Evolutionary conservation across 2,888 invertebrate genomes (phyloP), one percentile per base, ranked within the genome.

Genomic region (Mythimna pallens): DNA sequence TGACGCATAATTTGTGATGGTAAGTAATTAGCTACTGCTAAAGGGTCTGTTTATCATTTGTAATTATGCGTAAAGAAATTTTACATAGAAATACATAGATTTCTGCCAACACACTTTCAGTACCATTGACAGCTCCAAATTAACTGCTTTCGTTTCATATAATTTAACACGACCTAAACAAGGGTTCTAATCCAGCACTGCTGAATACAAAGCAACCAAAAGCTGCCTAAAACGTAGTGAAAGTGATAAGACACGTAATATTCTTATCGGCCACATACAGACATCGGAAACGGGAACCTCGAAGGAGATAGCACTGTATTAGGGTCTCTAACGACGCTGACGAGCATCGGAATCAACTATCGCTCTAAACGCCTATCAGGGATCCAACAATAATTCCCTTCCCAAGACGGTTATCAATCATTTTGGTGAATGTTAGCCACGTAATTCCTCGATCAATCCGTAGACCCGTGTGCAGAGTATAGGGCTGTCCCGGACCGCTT

Each of bases 401-500:
- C 88, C 88, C 88, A 86, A 87, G 87, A 87, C 87, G 86, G 86
- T 89, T 87, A 93, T 94, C 90, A 90, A 93, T 94, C 93, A 93
- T 91, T 88, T 90, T 82, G 86, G 84, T 80, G 78, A 85, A 88
- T 90, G 89, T 88, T 87, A 84, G 89, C 89, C 90, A 91, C 90
- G 91, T 91, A 92, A 93, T 92, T 91, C 89, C 88, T 87, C 91
- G 90, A 93, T 94, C 92, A 91, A 93, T 93, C 91, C 88, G 87
- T 79, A 87, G 89, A 81, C 86, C 84, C 84, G 79, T 80, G 80
- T 72, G 78, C 72, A 79, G 72, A 78, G 77, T 72, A 65, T 81
- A 83, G 83, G 83, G 83, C 40, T 85, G 84, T 69, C 57, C 47
- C 68, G 22, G 25, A 10, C 54, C 59, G 58, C 73, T 84, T 66